Conservation (phyloP, 2,797 vertebrate species). For the Astyanax mexicanus region DNA sequence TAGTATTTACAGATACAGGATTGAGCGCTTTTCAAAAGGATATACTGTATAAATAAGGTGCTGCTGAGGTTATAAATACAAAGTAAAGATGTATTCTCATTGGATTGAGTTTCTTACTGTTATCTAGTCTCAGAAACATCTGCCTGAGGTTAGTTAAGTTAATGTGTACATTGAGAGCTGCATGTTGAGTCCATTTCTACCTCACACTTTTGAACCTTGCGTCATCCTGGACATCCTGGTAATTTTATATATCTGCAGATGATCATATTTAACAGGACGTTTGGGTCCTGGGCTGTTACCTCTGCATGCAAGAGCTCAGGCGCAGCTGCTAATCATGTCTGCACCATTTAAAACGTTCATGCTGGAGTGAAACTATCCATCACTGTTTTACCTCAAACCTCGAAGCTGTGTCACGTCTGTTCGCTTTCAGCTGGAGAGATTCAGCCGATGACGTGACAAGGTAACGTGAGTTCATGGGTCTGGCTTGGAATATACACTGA, state of each 20-base stretch:
- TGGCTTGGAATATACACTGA: too few species aligned
- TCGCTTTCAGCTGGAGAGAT: not conserved
- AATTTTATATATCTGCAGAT: slow-evolving; percentile 54
- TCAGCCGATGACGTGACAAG: not conserved
- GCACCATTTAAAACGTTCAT: slow-evolving; percentile 7
- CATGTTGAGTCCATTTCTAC: slow-evolving; percentile 46
- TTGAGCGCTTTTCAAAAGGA: too few species aligned
- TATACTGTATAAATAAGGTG: too few species aligned
- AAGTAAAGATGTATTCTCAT: slow-evolving; percentile 1
- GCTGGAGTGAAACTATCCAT: slow-evolving; percentile 1
- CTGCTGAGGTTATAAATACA: slow-evolving; percentile 50
- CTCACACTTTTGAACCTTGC: slow-evolving; percentile 56
- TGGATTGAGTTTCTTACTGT: slow-evolving; percentile 49
- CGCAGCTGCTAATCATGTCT: slow-evolving; percentile 54
- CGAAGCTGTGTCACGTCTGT: slow-evolving; percentile 4
- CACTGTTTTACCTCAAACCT: not conserved
- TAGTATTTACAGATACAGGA: too few species aligned
- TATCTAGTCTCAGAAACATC: slow-evolving; percentile 37
- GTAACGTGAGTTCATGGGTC: not conserved
- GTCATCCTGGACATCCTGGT: slow-evolving; percentile 44
- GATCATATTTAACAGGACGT: slow-evolving; percentile 49
- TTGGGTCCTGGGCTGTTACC: slow-evolving; percentile 56
- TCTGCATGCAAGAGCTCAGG: slow-evolving; percentile 47
- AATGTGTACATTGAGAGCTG: slow-evolving; percentile 41
- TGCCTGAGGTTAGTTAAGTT: slow-evolving; percentile 23